Evolutionary conservation across 2,888 invertebrate genomes (phyloP).

Genomic region (Drosophila subquinaria): DNA sequence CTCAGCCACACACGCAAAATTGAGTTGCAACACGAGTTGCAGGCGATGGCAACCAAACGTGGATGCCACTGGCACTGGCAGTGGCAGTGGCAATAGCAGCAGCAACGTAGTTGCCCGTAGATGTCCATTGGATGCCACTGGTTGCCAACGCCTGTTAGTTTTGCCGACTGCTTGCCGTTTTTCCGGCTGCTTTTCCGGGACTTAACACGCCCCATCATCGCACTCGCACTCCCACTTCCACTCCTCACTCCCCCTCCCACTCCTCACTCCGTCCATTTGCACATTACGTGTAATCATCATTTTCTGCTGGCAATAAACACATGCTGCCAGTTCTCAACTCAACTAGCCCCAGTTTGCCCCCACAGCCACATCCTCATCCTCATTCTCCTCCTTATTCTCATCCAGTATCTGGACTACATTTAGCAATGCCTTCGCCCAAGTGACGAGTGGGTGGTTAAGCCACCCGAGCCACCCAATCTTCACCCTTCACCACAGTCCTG

Average conservation of each 20-base stretch:
- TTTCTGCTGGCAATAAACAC: constrained; percentile 79
- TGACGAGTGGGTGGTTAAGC: constrained; percentile 14
- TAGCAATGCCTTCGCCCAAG: constrained; percentile 26
- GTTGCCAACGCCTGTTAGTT: constrained; percentile 62
- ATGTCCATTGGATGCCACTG: constrained; percentile 43
- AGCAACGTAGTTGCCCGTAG: constrained; percentile 26
- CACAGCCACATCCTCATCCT: neutral
- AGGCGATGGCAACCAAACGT: constrained; percentile 13
- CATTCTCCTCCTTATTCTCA: neutral
- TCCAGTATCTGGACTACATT: constrained; percentile 31
- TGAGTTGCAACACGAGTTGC: constrained; percentile 38
- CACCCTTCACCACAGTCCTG: neutral
- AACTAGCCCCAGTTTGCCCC: constrained; percentile 30
- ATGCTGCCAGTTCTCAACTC: constrained; percentile 66
- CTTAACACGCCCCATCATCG: constrained; percentile 44
- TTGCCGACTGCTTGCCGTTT: constrained; percentile 66
- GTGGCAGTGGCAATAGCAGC: constrained; percentile 13
- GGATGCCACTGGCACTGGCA: constrained; percentile 34
- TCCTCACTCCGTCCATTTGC: constrained; percentile 41
- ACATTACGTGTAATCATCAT: constrained; percentile 79
- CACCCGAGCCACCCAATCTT: constrained; percentile 14
- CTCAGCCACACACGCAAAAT: constrained; percentile 52
- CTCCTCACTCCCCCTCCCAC: neutral
- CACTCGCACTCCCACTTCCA: neutral
- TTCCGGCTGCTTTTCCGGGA: constrained; percentile 72